Evolutionary conservation across 2,797 vertebrate species (phyloP), one percentile per base, ranked within the genome.

Genomic region (Caiman crocodilus): DNA sequence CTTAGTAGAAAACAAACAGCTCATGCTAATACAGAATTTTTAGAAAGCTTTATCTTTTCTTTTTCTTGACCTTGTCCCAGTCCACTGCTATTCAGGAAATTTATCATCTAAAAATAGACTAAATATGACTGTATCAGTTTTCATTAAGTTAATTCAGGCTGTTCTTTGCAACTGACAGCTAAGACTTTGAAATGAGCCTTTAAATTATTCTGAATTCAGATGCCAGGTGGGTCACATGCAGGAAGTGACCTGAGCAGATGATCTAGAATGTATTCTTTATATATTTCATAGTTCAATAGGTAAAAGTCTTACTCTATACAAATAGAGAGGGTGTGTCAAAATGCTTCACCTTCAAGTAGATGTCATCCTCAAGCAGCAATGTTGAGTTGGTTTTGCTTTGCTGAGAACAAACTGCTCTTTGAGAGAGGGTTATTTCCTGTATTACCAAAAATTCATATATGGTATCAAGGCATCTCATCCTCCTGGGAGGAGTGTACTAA

Each of bases 391-490:
- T 65, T 28, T 2, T 6, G 50, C 59, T 86, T 89, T 91, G 74
- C n/a, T 91, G 59, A 0, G 0, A 58, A 56, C 76, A 58, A 81
- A 3, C 78, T 35, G 56, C 42, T 50, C 42, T 50, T 50, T 50
- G 42, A 10, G 42, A 50, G 11, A 50, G 42, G 42, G 42, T 50
- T 10, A 50, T 10, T 50, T 50, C 9, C 42, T 50, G 9, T 50
- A 50, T 50, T 50, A 20, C 30, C 20, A 67, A 32, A 65, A 26
- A 65, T n/a, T 32, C 65, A 12, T 9, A 67, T 67, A 18, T 18
- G 18, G 20, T 32, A 20, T 17, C 17, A 30, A 9, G 17, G 63
- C 63, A 32, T 30, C n/a, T 67, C n/a, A 16, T 8, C 20, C 28
- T 67, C 64, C 30, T 30, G n/a, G n/a, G 30, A 30, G n/a, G 64